Evolutionary conservation across 2,113 vertebrate species (phyloP), one percentile per base, ranked within the genome.

Genomic region (Poecile atricapillus): DNA sequence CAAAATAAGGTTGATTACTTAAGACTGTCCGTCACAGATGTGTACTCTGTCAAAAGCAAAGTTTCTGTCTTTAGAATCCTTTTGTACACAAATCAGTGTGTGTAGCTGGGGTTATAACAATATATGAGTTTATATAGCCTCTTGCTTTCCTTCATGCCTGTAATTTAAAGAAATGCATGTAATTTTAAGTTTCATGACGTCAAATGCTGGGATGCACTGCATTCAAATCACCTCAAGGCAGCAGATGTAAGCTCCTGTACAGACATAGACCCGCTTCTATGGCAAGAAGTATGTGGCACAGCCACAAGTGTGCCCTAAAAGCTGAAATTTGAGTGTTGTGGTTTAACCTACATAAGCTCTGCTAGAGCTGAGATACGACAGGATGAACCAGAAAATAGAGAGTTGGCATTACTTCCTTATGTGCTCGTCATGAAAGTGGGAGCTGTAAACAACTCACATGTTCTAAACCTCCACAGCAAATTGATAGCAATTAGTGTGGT

Each of bases 261-360:
- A 71, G 67, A 76, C 13, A 41, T n/a, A n/a, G n/a, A n/a, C 27
- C 24, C 18, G 33, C 25, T 77, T 73, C 76, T 88, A 0, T 52
- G 41, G 52, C 50, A 80, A 80, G 47, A 83, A 81, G 24, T 46
- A 64, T 5, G 28, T 49, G 82, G 39, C 5, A 9, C 43, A 92
- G 75, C 79, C 83, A 30, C 49, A 35, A 58, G 28, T 4, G 11
- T 83, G 18, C 27, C 83, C 37, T 68, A 37, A 79, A 83, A 93
- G 64, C 53, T 90, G 83, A 80, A 83, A 83, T 56, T 30, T 47
- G 37, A 35, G 31, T 83, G 35, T 64, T 94, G 94, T 70, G 79
- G 90, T 70, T 96, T 95, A 96, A 88, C 82, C 93, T 93, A 56
- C 58, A 58, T 89, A 68, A 93, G 10, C 22, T 69, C 63, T 56